Percentiles rank a stretch among this genome's conserved stretches.
These are phyloP conservation scores for Orthosia gothica DNA, from an alignment of 2,888 invertebrate species.

Conservation along the genomic window DNA sequence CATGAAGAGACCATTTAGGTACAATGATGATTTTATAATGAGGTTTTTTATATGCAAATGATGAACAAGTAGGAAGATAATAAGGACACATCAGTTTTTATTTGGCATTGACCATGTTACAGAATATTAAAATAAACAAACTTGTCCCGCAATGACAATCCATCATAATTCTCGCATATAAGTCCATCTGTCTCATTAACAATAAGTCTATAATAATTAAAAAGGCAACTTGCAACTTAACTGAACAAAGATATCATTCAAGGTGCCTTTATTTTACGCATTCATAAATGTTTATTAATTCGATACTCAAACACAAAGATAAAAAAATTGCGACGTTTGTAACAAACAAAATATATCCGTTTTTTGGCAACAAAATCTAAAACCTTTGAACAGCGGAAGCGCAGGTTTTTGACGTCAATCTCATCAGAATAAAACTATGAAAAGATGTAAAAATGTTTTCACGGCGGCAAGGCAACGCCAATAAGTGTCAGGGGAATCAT, in stretches of 20 bases:
- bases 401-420: conserved; percentile 60
- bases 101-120: conserved; percentile 6
- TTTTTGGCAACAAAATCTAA: conserved; percentile 22
- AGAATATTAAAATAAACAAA: conserved; percentile 26
- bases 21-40: conserved; percentile 23
- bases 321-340: conserved; percentile 4
- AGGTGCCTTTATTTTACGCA: conserved; percentile 21
- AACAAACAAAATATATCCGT: conserved; percentile 31
- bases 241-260: conserved; percentile 19
- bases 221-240: conserved; percentile 5
- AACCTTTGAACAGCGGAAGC: conserved; percentile 39
- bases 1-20: conserved; percentile 42
- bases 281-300: conserved; percentile 6
- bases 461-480: conserved; percentile 71
- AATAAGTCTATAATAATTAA: conserved; percentile 1
- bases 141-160: conserved; percentile 59
- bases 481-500: conserved; percentile 82
- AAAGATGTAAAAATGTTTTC: conserved; percentile 67
- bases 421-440: conserved; percentile 63
- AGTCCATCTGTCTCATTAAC: conserved; percentile 12
- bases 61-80: conserved; percentile 19
- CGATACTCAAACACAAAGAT: neutral
- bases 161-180: conserved; percentile 13
- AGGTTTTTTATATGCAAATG: conserved; percentile 19
- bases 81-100: conserved; percentile 23